Base-by-base conservation (phyloP, 2,113 vertebrate genomes). In the Delphinapterus leucas region DNA sequence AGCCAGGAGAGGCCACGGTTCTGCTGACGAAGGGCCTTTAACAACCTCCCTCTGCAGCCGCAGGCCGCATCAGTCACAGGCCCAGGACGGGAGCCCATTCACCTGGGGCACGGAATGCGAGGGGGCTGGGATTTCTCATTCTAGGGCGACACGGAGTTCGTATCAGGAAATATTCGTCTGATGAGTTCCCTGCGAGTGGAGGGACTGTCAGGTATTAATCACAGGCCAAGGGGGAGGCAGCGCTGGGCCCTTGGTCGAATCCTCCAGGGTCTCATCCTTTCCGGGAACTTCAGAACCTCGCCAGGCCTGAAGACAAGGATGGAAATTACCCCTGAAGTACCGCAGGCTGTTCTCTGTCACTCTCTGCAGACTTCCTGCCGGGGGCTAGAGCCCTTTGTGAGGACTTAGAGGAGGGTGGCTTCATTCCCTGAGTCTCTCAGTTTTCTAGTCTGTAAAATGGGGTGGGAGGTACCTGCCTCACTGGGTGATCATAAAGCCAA, bases 121-220 rank as follows among this genome's bases (percentile, higher is more conserved):
- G n/a, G 94, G 60, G 88, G 93, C 87, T 91, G 96, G 96, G 83
- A 95, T 97, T 98, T 97, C 96, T 97, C 96, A 97, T 96, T 92
- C 70, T 9, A 36, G 94, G 92, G 93, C 84, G 12, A 91, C 92
- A 1, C 0, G 5, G 92, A 97, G 84, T 96, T 97, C 96, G 96
- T 95, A 79, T 60, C 55, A 73, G 95, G 96, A 97, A 88, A 91
- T 93, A 93, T 96, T 96, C 97, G 95, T 97, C 88, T 97, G 96
- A 96, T 95, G 95, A 96, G 96, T 95, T 95, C 92, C 93, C 97
- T 49, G 92, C 2, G 3, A 90, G 93, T 84, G 92, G 84, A 76
- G 61, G 79, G 53, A 92, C 76, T 58, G 80, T 84, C 71, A 58
- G 90, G 55, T 87, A 96, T 98, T 96, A 53, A 95, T 96, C 97